A percentile compares a stretch with the other conserved stretches of the same genome.
These are phyloP conservation scores for Ormia ochracea DNA, from an alignment of 2,888 invertebrate genomes.

Conservation along the genomic window DNA sequence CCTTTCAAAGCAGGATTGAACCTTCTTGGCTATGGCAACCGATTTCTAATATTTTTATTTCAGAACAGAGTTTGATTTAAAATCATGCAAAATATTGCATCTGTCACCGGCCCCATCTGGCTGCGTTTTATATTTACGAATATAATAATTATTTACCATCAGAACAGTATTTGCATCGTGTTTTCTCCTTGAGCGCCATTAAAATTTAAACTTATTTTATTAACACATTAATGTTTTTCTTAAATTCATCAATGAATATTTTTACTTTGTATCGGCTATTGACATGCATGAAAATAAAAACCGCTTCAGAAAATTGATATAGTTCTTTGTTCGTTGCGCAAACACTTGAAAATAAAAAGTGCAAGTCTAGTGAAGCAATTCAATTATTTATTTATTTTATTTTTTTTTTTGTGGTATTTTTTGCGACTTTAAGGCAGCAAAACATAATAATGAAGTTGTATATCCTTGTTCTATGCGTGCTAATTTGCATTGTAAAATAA, in stretches of 20 bases:
- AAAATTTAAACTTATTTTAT: too few species aligned
- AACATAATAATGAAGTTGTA: not conserved
- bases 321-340: not conserved
- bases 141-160: too few species aligned
- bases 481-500: not conserved
- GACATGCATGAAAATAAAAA: not conserved
- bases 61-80: too few species aligned
- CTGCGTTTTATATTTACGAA: too few species aligned
- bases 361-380: not conserved
- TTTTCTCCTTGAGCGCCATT: too few species aligned
- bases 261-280: slow-evolving; percentile 21
- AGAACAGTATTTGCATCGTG: too few species aligned
- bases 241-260: not conserved
- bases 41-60: too few species aligned
- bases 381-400: too few species aligned
- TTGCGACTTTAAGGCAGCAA: not conserved
- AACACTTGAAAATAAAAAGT: not conserved
- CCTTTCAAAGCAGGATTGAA: too few species aligned
- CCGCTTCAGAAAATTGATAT: not conserved
- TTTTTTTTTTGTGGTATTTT: not conserved
- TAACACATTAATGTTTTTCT: not conserved
- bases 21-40: too few species aligned
- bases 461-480: slow-evolving; percentile 22
- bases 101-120: too few species aligned
- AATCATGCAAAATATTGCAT: too few species aligned